Evolutionary conservation across 1,140 invertebrate genomes (phyloP), one percentile per base, ranked within the genome.

Genomic region (Neotoxoptera formosana): DNA sequence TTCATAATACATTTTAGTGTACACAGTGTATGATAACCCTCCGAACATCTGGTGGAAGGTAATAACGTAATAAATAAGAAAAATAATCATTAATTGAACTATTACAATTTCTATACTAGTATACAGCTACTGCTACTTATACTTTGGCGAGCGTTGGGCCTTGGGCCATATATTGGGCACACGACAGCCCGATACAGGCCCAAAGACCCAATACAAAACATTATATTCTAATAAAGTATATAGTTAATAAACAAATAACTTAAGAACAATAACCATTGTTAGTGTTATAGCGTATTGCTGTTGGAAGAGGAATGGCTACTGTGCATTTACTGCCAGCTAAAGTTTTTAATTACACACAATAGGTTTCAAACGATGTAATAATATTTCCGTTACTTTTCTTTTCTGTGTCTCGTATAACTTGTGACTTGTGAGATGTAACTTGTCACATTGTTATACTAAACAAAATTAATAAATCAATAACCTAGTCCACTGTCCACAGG

Each of bases 191-290:
- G 51, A 76, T 14, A 76, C 60, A n/a, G n/a, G 4, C n/a, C n/a
- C 30, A 17, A 76, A n/a, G 14, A n/a, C 60, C 30, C 30, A 76
- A 76, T 76, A 17, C n/a, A 67, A 67, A n/a, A n/a, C n/a, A 30
- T 67, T 67, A 67, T 67, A 67, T 67, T 67, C 30, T 67, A n/a
- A 30, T 67, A 67, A 30, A 67, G 30, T 67, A 14, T 67, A 14
- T 67, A 34, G n/a, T 17, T 76, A 76, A n/a, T 76, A n/a, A 34
- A 34, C 60, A 76, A 76, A 76, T 34, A 20, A 76, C 60, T 76
- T n/a, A 76, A n/a, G 60, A 76, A 76, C 60, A 76, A 76, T 76
- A 76, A 76, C 60, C n/a, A n/a, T 76, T n/a, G 60, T 76, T 76
- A 76, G 60, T 76, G n/a, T n/a, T n/a, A 76, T n/a, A 76, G 3